Conservation (phyloP, 35 echinoderm and acorn worm species). For the Heliocidaris erythrogramma region DNA sequence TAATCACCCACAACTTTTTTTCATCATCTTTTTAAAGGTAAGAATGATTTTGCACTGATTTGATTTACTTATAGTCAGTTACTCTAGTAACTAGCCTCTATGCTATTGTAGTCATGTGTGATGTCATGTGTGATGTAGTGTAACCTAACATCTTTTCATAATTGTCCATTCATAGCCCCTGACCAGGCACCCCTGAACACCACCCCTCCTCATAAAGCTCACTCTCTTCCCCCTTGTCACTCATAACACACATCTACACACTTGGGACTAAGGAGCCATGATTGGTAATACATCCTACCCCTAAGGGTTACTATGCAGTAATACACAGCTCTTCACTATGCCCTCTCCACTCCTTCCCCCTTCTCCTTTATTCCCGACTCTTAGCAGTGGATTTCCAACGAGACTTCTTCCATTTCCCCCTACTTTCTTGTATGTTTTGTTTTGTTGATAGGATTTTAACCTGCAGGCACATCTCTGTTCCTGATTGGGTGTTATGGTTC, state of each 20-base stretch:
- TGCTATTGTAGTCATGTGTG: not conserved
- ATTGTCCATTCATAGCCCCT: not conserved
- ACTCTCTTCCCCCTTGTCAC: not conserved
- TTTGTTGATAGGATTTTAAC: constrained; percentile 11
- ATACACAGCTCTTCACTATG: constrained; percentile 12
- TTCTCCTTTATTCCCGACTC: not conserved
- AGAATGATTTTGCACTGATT: not conserved
- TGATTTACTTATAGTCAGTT: not conserved
- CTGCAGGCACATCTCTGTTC: constrained; percentile 29
- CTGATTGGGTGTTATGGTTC: constrained; percentile 49
- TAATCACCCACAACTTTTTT: not conserved
- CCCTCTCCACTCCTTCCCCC: not conserved
- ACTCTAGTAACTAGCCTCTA: not conserved
- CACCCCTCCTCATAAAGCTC: not conserved
- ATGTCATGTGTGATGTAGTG: not conserved
- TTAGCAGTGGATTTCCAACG: not conserved
- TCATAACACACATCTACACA: constrained; percentile 8
- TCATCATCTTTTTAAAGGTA: not conserved
- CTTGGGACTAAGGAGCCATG: constrained; percentile 8
- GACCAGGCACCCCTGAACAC: too few relatives aligned
- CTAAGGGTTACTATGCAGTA: not conserved
- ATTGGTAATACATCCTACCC: constrained; percentile 21
- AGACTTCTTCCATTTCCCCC: not conserved
- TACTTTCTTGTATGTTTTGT: not conserved
- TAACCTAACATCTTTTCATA: not conserved